Evolutionary conservation across 2,797 vertebrate genomes (phyloP).

Genomic region (Sebastes glaucus): DNA sequence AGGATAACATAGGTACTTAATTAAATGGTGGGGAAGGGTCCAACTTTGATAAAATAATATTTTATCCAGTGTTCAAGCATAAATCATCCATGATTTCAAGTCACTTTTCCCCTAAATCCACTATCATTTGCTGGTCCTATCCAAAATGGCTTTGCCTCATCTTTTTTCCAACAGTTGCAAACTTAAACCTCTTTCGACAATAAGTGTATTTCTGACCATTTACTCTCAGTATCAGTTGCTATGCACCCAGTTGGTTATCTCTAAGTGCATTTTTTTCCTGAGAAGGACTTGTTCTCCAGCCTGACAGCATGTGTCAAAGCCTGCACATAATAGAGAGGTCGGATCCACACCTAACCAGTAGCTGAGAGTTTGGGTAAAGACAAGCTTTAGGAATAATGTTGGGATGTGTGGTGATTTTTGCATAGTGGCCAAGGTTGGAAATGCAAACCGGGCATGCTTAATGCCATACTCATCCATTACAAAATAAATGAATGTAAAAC

Average conservation of each 20-base stretch:
- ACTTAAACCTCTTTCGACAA: background rate
- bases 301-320: slow-evolving; percentile 2
- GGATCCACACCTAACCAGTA: background rate
- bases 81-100: background rate
- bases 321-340: background rate
- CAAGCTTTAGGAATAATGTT: background rate
- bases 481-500: background rate
- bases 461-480: background rate
- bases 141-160: background rate
- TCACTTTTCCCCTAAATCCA: background rate
- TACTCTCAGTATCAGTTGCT: background rate
- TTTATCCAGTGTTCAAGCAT: background rate
- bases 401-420: background rate
- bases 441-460: too few relatives aligned
- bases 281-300: background rate
- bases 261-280: background rate
- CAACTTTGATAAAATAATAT: background rate
- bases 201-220: background rate
- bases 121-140: background rate
- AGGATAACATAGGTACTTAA: background rate
- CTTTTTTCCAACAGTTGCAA: background rate
- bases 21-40: background rate
- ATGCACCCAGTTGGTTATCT: background rate
- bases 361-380: background rate
- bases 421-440: background rate